These are phyloP conservation scores for Hydrophis major DNA, from an alignment of 2,797 vertebrate genomes.

Conservation along the genomic window DNA sequence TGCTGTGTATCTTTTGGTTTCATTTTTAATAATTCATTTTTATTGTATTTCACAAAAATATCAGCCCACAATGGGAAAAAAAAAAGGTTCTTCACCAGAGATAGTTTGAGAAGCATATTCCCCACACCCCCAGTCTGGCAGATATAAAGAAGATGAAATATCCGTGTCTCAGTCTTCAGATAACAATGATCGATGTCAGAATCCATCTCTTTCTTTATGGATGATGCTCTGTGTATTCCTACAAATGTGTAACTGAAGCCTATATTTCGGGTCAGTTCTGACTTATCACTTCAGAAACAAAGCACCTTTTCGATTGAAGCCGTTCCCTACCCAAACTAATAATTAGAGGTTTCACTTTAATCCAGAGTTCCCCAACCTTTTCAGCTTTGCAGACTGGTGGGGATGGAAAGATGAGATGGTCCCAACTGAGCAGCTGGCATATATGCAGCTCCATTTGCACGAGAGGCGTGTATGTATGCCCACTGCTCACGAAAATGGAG, in stretches of 20 bases:
- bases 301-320: background rate
- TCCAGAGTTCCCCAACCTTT: background rate
- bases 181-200: background rate
- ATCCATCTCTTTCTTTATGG: background rate
- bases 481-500: too few species aligned
- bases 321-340: background rate
- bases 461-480: rapidly evolving
- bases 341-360: background rate
- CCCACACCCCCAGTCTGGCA: background rate
- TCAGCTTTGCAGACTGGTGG: background rate
- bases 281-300: background rate
- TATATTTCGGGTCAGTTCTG: background rate
- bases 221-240: background rate
- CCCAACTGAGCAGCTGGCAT: background rate
- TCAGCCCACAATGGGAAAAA: background rate
- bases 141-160: background rate
- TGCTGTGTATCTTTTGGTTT: background rate
- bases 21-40: background rate
- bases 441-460: too few species aligned
- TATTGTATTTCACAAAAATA: background rate
- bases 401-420: background rate
- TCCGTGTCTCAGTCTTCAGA: background rate
- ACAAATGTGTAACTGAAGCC: background rate
- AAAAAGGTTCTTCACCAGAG: background rate
- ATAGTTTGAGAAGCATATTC: background rate